Base-by-base conservation (phyloP, 2,888 invertebrate species). In the Tolmerus cingulatus region DNA sequence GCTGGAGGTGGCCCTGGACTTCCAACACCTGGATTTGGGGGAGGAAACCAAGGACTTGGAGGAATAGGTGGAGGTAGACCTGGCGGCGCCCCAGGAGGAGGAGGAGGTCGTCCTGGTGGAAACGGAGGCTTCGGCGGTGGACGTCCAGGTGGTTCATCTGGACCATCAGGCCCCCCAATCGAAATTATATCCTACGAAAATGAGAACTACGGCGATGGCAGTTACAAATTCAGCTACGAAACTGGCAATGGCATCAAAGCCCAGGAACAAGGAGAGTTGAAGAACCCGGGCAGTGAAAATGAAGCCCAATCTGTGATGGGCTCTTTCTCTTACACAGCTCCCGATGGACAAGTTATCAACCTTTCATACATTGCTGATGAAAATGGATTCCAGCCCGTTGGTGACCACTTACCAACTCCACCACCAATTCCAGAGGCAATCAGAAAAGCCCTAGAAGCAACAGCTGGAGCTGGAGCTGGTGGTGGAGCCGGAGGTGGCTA, bases 381-480 rank as follows among this genome's bases (percentile, higher is more conserved):
- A 90, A 95, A 95, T 88, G 95, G 95, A 85, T 95, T 95, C 91
- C 94, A 94, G 87, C 94, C 95, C 1, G 92, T 93, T 88, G 93
- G 93, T 9, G 93, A 92, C 37, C 94, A 95, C 89, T 90, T 95
- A 78, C 95, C 95, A 19, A 95, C 95, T 0, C 94, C 95, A 8
- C 95, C 95, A 3, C 95, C 95, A 86, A 94, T 95, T 89, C 95
- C 95, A n/a, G 94, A 94, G 89, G 95, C 94, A 51, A 95, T 95
- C 89, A 93, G 93, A 87, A 94, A 94, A 90, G 93, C 95, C 0
- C 90, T 95, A 79, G 94, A 94, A 81, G 92, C 93, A 34, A 93
- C 92, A 43, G 93, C 93, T 16, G 94, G 93, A 5, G 94, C 92
- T 27, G 90, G 40, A 12, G 40, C 40, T 40, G 40, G 40, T 12